These are phyloP conservation scores for Synchiropus splendidus DNA, from an alignment of 2,113 vertebrate species.

Conservation along the genomic window DNA sequence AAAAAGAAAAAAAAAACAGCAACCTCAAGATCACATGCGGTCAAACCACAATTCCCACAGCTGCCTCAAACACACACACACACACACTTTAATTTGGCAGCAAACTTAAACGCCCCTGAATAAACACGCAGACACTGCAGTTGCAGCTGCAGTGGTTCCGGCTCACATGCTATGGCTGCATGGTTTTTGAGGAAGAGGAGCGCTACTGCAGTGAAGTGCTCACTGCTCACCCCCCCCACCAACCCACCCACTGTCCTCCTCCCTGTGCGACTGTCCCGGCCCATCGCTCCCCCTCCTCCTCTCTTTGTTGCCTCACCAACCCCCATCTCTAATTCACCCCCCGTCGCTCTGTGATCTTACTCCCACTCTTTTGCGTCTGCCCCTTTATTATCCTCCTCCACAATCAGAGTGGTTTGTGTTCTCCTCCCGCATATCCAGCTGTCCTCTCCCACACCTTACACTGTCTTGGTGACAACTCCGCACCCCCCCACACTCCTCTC, in stretches of 20 bases:
- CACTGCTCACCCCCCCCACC: background rate
- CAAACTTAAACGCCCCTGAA: too few relatives aligned
- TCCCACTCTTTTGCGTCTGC: constrained; percentile 9
- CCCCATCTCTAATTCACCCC: background rate
- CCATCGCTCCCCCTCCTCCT: background rate
- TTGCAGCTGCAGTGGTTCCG: constrained; percentile 39
- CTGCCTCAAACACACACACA: too few relatives aligned
- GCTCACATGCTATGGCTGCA: constrained; percentile 33
- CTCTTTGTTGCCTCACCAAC: constrained; percentile 3
- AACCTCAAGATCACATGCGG: too few relatives aligned
- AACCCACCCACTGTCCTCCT: constrained; percentile 2
- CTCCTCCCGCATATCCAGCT: constrained; percentile 32
- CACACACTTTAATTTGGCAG: too few relatives aligned
- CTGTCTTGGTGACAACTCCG: background rate
- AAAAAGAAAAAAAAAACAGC: too few relatives aligned
- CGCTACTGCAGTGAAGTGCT: constrained; percentile 28
- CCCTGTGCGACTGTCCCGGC: background rate
- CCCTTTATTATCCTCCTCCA: constrained; percentile 26
- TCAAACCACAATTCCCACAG: too few relatives aligned
- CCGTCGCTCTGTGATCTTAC: background rate
- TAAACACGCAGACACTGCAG: constrained; percentile 1
- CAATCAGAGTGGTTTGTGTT: constrained; percentile 25
- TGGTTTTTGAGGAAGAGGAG: constrained; percentile 37
- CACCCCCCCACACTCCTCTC: background rate
- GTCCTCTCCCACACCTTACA: constrained; percentile 25